These are phyloP conservation scores for Sternotherus odoratus DNA, from an alignment of 2,797 vertebrate genomes.

Conservation along the genomic window DNA sequence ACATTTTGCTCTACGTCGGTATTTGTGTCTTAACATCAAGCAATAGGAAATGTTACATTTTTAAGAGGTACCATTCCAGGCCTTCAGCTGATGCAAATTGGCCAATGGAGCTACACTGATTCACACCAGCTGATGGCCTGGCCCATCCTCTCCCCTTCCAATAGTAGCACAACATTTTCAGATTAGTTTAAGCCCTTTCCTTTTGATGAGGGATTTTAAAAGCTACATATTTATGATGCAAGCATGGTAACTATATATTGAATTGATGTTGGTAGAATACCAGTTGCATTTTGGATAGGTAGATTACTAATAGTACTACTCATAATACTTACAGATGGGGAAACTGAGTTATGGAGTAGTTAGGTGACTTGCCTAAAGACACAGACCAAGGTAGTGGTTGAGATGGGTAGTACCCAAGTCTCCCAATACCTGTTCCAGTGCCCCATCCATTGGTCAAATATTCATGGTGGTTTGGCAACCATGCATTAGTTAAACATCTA, in stretches of 20 bases:
- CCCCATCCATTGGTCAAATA: not conserved
- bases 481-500: not conserved
- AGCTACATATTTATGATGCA: rapidly evolving
- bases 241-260: rapidly evolving
- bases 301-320: not conserved
- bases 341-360: not conserved
- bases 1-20: slow-evolving; percentile 34
- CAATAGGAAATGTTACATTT: slow-evolving; percentile 45
- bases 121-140: rapidly evolving
- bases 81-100: rapidly evolving
- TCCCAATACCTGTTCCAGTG: rapidly evolving
- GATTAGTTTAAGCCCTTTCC: not conserved
- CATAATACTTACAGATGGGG: not conserved
- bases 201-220: rapidly evolving
- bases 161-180: not conserved
- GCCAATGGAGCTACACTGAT: not conserved
- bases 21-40: slow-evolving; percentile 18
- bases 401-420: not conserved
- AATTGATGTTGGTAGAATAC: rapidly evolving
- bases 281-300: rapidly evolving
- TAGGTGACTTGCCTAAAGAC: not conserved
- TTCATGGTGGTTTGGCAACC: not conserved
- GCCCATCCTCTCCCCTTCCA: not conserved
- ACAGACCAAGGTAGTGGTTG: not conserved
- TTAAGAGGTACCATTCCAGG: slow-evolving; percentile 8